Evolutionary conservation across 2,888 invertebrate species (phyloP).

Genomic region (Coleophora flavipennella): DNA sequence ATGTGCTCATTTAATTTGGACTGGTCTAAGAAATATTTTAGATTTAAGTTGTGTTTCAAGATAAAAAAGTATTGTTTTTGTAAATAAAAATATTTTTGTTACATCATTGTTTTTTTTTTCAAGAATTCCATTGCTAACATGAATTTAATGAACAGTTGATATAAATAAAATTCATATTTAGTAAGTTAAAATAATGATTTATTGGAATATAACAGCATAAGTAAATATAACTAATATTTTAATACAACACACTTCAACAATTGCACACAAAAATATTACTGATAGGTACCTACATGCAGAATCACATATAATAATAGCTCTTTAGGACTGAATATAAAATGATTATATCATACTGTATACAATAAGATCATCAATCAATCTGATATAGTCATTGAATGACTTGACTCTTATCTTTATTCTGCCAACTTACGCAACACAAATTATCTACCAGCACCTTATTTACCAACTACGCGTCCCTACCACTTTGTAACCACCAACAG

Average conservation of each 20-base stretch:
- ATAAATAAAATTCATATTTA: conserved; percentile 13
- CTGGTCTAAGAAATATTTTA: conserved; percentile 15
- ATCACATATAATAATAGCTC: conserved; percentile 14
- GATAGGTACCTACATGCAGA: not conserved
- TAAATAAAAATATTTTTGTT: conserved; percentile 47
- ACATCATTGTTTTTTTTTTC: conserved; percentile 13
- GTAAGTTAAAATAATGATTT: conserved; percentile 37
- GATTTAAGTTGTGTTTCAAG: conserved; percentile 23
- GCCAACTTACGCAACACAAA: no score
- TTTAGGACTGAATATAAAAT: not conserved
- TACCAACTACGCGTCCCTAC: no score
- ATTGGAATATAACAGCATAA: conserved; percentile 39
- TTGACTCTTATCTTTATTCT: no score
- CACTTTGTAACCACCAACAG: no score
- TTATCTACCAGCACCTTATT: no score
- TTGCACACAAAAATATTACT: conserved; percentile 29
- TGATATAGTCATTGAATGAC: no score
- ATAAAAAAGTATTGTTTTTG: conserved; percentile 36
- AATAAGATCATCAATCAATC: conserved; percentile 1
- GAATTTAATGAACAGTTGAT: no score
- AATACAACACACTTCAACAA: conserved; percentile 34
- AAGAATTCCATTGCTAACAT: no score
- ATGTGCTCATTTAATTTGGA: no score
- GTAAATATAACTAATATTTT: conserved; percentile 14
- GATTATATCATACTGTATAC: conserved; percentile 15